These are phyloP conservation scores for Ceratitis capitata DNA, from an alignment of 1,140 invertebrate species.

Conservation along the genomic window DNA sequence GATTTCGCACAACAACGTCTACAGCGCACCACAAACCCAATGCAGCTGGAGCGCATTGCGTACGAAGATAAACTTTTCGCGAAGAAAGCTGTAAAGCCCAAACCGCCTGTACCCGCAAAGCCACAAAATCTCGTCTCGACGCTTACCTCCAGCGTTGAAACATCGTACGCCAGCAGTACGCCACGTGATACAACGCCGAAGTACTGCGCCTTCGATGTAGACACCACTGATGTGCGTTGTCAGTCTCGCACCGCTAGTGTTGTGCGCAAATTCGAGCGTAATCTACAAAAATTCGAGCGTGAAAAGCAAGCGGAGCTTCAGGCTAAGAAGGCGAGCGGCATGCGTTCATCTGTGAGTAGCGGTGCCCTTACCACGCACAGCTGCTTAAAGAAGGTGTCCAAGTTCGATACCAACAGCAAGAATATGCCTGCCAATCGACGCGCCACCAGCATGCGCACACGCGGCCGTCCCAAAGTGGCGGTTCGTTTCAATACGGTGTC, in stretches of 20 bases:
- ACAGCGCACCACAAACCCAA: conserved; percentile 59
- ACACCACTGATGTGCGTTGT: conserved; percentile 43
- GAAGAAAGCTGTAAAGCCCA: conserved; percentile 53
- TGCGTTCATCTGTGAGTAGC: conserved; percentile 57
- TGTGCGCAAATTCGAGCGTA: conserved; percentile 67
- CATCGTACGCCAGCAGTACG: not conserved
- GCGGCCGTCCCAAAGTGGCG: conserved; percentile 62
- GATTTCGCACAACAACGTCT: conserved; percentile 62
- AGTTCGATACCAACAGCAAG: conserved; percentile 56
- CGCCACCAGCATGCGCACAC: conserved; percentile 59
- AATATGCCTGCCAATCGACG: conserved; percentile 60
- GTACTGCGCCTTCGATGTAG: conserved; percentile 60
- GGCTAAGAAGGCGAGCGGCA: conserved; percentile 54
- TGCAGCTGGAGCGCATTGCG: conserved; percentile 43
- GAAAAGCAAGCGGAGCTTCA: conserved; percentile 57
- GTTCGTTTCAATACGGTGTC: conserved; percentile 67
- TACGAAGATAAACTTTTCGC: conserved; percentile 50
- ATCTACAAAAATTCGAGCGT: conserved; percentile 67
- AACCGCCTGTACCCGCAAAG: conserved; percentile 58
- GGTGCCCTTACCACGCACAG: conserved; percentile 57
- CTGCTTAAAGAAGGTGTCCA: conserved; percentile 60
- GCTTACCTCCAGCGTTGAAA: conserved; percentile 49
- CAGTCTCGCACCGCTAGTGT: conserved; percentile 60
- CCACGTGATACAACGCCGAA: conserved; percentile 43
- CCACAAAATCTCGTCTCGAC: conserved; percentile 59